Evolutionary conservation across 2,113 vertebrate genomes (phyloP).

Genomic region (Thunnus maccoyii): DNA sequence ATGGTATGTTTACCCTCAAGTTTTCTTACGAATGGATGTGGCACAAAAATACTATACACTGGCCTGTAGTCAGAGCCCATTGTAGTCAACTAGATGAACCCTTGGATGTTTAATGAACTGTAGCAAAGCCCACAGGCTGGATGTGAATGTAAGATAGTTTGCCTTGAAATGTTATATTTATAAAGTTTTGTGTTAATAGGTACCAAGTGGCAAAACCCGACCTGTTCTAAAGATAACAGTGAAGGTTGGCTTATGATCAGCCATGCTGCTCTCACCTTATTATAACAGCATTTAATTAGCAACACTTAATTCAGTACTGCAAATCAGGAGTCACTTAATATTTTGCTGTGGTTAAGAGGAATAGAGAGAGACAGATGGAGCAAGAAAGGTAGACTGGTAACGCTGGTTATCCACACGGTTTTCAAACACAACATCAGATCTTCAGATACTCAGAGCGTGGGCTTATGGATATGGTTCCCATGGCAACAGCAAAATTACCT

Average conservation of each 20-base stretch:
- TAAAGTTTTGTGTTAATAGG: too few species aligned
- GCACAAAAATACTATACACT: too few species aligned
- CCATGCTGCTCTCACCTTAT: background rate
- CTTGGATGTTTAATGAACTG: too few species aligned
- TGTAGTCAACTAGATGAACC: too few species aligned
- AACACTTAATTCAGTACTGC: background rate
- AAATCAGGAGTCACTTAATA: background rate
- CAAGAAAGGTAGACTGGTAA: background rate
- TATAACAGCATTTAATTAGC: background rate
- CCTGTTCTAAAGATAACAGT: background rate
- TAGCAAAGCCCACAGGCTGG: too few species aligned
- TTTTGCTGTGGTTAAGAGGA: background rate
- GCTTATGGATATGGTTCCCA: conserved; percentile 68
- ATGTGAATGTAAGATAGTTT: too few species aligned
- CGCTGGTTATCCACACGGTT: conserved; percentile 8
- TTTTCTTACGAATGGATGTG: too few species aligned
- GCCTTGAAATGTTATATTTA: too few species aligned
- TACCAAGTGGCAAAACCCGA: too few species aligned
- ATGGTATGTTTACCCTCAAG: too few species aligned
- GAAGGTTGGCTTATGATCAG: background rate
- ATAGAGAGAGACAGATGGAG: background rate
- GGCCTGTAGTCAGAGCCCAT: too few species aligned
- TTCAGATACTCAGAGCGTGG: conserved; percentile 43
- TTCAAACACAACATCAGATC: conserved; percentile 17
- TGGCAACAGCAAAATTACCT: conserved; percentile 80